phyloP scores from a whole-genome alignment of 2,888 invertebrate genomes.

The Dasysyrphus tricinctus region DNA sequence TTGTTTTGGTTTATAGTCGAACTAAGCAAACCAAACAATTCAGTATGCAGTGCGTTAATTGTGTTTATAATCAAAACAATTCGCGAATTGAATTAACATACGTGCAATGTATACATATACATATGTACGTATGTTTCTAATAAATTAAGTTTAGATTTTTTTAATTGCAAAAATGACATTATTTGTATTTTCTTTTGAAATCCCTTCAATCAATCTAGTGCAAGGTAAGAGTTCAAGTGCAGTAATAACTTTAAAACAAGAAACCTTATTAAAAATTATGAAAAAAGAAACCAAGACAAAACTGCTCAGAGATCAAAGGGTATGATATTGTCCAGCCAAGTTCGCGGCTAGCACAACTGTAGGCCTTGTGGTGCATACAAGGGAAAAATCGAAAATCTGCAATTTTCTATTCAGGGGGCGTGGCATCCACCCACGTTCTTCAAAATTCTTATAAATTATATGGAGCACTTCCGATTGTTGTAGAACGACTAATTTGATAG shows the following conservation, averaged over 20 bases:
- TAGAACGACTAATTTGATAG: too few species aligned
- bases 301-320: too few species aligned
- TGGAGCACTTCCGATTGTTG: too few species aligned
- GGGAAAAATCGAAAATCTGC: too few species aligned
- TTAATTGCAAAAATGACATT: conserved; percentile 16
- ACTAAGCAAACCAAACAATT: conserved; percentile 28
- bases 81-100: conserved; percentile 42
- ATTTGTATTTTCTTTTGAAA: neutral
- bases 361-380: too few species aligned
- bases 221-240: conserved; percentile 62
- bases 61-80: conserved; percentile 37
- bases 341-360: too few species aligned
- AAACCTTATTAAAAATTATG: neutral
- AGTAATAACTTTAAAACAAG: neutral
- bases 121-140: too few species aligned
- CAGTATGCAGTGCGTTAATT: conserved; percentile 7
- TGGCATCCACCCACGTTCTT: too few species aligned
- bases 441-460: too few species aligned
- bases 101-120: too few species aligned
- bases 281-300: neutral
- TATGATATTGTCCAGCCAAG: too few species aligned
- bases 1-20: conserved; percentile 56
- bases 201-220: conserved; percentile 39
- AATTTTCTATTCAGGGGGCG: too few species aligned
- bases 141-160: neutral